Base-by-base conservation (phyloP, 2,888 invertebrate genomes). In the Cordilura impudica region DNA sequence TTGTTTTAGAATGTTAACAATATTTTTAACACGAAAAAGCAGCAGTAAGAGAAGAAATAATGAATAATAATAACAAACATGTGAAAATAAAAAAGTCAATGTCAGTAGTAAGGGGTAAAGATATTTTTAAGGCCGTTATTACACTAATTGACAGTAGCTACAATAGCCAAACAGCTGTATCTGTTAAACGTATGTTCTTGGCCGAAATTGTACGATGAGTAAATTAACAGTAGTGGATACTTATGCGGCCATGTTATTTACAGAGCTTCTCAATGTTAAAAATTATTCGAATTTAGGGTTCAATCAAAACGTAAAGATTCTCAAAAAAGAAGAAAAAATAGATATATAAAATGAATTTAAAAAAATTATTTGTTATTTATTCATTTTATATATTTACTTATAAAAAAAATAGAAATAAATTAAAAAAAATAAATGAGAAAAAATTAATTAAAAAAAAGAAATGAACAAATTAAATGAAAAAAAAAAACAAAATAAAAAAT, bases 1-100 rank as follows among this genome's bases (percentile, higher is more conserved):
- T 74, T 60, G 43, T 66, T 60, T 16, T 58, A 49, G 23, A 67
- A 71, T 54, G 12, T 63, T 35, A 12, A 49, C n/a, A 63, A 6
- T n/a, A n/a, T 26, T 47, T 26, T 18, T 43, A 21, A 56, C 2
- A 54, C 18, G n/a, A 43, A 12, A n/a, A 14, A 19, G 16, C 35
- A n/a, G 16, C 8, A 54, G 47, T 47, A 49, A 10, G 7, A 56
- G 60, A 12, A 67, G 47, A 71, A 67, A 21, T 61, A 66, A 67
- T 71, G 60, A 77, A 78, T 49, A 72, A 67, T 54, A 78, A 77
- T 71, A 71, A 72, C 53, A 56, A 69, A 69, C 58, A 63, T 54
- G 53, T 63, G 65, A 51, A 70, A 19, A 6, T 2, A 14, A 10
- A 18, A 31, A 49, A 43, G 18, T 47, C 14, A 56, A 65, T 29